These are phyloP conservation scores for Cephonodes hylas DNA, from an alignment of 2,888 invertebrate genomes.

Conservation along the genomic window DNA sequence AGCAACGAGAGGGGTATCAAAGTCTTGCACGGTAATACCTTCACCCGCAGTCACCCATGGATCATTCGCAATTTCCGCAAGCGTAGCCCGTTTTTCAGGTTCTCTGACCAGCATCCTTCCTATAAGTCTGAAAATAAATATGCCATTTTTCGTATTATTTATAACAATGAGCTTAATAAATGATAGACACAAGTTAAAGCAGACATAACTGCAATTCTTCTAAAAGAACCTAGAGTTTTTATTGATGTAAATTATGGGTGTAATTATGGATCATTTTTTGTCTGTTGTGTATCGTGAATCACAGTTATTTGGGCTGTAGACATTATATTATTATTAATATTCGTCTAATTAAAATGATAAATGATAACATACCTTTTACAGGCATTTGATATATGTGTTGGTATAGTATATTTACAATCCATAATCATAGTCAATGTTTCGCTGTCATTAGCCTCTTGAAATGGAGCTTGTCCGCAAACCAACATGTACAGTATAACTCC, in stretches of 20 bases:
- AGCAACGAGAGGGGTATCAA: slow-evolving; percentile 90
- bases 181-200: not conserved
- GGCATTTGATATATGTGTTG: slow-evolving; percentile 90
- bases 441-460: slow-evolving; percentile 99
- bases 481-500: slow-evolving; percentile 99
- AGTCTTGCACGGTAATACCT: slow-evolving; percentile 78
- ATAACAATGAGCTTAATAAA: not conserved
- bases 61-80: slow-evolving; percentile 93
- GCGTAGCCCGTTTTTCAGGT: slow-evolving; percentile 93
- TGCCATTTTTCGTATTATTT: not conserved
- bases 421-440: slow-evolving; percentile 99
- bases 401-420: slow-evolving; percentile 98
- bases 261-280: no score
- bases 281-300: not conserved
- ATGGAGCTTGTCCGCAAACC: slow-evolving; percentile 98
- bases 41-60: slow-evolving; percentile 88
- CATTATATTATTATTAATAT: no score
- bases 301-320: not conserved
- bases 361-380: slow-evolving; percentile 85
- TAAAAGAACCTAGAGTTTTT: no score
- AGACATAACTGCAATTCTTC: no score
- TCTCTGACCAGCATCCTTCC: slow-evolving; percentile 95
- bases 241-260: no score
- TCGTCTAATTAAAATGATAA: not conserved
- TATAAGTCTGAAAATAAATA: slow-evolving; percentile 84